Conservation (phyloP, 2,113 vertebrate species). For the Morone chrysops region DNA sequence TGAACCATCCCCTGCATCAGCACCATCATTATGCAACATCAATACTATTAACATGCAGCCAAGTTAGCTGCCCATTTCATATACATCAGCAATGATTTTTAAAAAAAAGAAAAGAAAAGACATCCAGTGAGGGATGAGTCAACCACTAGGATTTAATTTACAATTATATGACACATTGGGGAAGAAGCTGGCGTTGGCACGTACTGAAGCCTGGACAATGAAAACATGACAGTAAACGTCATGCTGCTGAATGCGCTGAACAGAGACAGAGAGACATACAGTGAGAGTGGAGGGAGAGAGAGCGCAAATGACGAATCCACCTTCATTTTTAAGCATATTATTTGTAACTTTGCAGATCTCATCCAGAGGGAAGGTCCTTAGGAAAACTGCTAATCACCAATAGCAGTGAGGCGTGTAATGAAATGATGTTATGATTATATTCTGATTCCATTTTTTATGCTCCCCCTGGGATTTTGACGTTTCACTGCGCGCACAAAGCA, state of each 20-base stretch:
- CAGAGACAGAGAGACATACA: not conserved
- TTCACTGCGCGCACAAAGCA: not conserved
- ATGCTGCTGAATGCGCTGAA: conserved; percentile 6
- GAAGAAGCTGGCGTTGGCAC: not conserved
- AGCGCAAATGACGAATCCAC: not conserved
- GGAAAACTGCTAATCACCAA: not conserved
- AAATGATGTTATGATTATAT: conserved; percentile 11
- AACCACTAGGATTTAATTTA: conserved; percentile 2
- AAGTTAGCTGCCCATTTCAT: not conserved
- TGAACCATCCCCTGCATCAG: conserved; percentile 20
- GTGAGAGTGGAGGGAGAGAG: not conserved
- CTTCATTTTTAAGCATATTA: not conserved
- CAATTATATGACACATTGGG: conserved; percentile 1
- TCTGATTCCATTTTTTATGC: not conserved
- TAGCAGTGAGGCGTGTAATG: conserved; percentile 20
- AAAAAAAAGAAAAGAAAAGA: not conserved
- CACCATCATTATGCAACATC: conserved; percentile 29
- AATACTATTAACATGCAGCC: conserved; percentile 12
- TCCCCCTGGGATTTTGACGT: conserved; percentile 4
- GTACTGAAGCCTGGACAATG: conserved; percentile 26
- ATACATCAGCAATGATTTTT: conserved; percentile 13
- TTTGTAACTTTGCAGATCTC: not conserved
- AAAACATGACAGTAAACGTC: conserved; percentile 19
- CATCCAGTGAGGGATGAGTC: not conserved
- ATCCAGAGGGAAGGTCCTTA: not conserved